Percentiles rank a stretch among this genome's conserved stretches.
These are phyloP conservation scores for Notodonta ziczac DNA, from an alignment of 2,888 invertebrate genomes.

Conservation along the genomic window DNA sequence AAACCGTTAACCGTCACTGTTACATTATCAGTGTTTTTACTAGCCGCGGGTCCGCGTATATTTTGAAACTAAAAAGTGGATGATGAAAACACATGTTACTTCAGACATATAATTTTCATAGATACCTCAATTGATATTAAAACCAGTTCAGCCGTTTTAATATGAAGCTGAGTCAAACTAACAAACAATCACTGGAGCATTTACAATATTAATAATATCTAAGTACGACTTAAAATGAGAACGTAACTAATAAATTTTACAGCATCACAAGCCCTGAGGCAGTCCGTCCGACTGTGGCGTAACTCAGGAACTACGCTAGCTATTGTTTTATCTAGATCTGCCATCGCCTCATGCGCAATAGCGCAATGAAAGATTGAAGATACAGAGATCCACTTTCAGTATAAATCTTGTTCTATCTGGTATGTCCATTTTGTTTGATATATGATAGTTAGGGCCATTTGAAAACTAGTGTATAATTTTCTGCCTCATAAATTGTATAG, in stretches of 20 bases:
- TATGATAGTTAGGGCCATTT: conserved; percentile 26
- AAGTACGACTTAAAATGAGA: neutral
- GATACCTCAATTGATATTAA: too few relatives aligned
- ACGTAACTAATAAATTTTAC: neutral
- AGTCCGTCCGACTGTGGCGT: conserved; percentile 48
- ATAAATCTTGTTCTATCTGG: conserved; percentile 44
- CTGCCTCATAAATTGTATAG: neutral
- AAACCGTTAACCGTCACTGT: too few relatives aligned
- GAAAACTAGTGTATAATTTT: neutral
- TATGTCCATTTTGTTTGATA: conserved; percentile 35
- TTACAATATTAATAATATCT: too few relatives aligned
- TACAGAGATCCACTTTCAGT: conserved; percentile 43
- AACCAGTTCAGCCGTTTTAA: too few relatives aligned
- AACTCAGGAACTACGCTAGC: conserved; percentile 47
- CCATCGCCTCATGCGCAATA: conserved; percentile 44
- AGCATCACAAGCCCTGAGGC: conserved; percentile 30
- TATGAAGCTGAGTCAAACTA: too few relatives aligned
- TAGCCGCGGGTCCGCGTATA: too few relatives aligned
- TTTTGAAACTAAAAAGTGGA: too few relatives aligned
- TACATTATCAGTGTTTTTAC: too few relatives aligned
- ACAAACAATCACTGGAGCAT: too few relatives aligned
- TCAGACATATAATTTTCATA: too few relatives aligned
- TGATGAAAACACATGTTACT: too few relatives aligned
- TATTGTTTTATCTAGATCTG: conserved; percentile 43
- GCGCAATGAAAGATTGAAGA: conserved; percentile 46